A percentile compares a stretch with the other conserved stretches of the same genome.
These are phyloP conservation scores for Embiotoca jacksoni DNA, from an alignment of 2,113 vertebrate genomes.

Conservation along the genomic window DNA sequence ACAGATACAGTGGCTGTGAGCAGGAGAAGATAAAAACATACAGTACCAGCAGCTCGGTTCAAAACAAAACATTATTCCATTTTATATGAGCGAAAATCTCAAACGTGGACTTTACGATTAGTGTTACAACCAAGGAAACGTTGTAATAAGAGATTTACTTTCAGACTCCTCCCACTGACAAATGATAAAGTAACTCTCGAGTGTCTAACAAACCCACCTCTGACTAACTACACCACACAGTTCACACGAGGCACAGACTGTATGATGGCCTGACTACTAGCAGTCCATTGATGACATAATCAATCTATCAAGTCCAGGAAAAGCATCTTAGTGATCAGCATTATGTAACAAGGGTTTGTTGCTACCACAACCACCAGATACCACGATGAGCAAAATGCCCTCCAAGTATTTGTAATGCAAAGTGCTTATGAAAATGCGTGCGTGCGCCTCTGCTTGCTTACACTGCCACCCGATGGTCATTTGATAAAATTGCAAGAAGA, in stretches of 20 bases:
- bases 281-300: conserved; percentile 52
- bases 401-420: conserved; percentile 61
- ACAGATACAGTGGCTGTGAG: conserved; percentile 64
- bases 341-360: conserved; percentile 69
- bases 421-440: conserved; percentile 15
- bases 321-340: conserved; percentile 40
- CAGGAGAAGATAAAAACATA: conserved; percentile 62
- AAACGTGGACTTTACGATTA: conserved; percentile 18
- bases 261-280: neutral
- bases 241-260: neutral
- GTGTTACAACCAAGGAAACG: conserved; percentile 24
- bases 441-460: conserved; percentile 26
- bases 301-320: conserved; percentile 20
- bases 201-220: neutral
- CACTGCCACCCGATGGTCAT: conserved; percentile 57
- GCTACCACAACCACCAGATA: conserved; percentile 58
- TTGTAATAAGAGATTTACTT: neutral
- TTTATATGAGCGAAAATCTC: conserved; percentile 17
- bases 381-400: conserved; percentile 49
- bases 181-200: conserved; percentile 12
- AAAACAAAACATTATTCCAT: conserved; percentile 26
- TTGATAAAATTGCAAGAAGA: conserved; percentile 11
- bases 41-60: conserved; percentile 42
- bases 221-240: conserved; percentile 18
- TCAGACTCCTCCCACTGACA: conserved; percentile 17